Percentiles rank a stretch among this genome's conserved stretches.
Conservation (phyloP, 2,888 invertebrate genomes). For the Strigamia maritima region DNA sequence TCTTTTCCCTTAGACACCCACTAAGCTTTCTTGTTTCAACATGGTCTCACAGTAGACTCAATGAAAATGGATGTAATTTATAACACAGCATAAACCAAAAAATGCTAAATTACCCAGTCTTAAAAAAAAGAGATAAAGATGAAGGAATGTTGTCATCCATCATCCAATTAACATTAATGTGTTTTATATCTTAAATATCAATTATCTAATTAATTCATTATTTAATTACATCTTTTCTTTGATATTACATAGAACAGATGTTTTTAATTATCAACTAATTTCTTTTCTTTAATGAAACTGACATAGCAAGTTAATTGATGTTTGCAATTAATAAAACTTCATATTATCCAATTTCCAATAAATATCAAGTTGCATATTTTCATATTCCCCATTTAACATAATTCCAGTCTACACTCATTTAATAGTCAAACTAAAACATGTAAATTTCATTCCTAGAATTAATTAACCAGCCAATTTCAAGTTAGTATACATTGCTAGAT, state of each 20-base stretch:
- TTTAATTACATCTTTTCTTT: conserved; percentile 6
- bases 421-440: background rate
- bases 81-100: background rate
- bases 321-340: conserved; percentile 18
- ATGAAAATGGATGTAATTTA: conserved; percentile 1
- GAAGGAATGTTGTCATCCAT: background rate
- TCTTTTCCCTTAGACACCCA: background rate
- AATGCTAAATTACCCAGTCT: background rate
- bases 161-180: background rate
- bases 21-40: background rate
- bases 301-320: background rate
- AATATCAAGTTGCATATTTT: conserved; percentile 11
- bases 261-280: conserved; percentile 13
- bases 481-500: background rate
- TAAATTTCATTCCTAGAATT: background rate
- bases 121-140: background rate
- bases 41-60: background rate
- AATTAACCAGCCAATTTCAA: background rate
- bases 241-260: background rate
- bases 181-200: background rate
- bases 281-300: conserved; percentile 11
- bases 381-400: background rate
- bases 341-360: conserved; percentile 11
- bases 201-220: background rate
- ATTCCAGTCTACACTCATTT: background rate